phyloP scores from a whole-genome alignment of 2,113 vertebrate genomes.

The Crotalus helleri region DNA sequence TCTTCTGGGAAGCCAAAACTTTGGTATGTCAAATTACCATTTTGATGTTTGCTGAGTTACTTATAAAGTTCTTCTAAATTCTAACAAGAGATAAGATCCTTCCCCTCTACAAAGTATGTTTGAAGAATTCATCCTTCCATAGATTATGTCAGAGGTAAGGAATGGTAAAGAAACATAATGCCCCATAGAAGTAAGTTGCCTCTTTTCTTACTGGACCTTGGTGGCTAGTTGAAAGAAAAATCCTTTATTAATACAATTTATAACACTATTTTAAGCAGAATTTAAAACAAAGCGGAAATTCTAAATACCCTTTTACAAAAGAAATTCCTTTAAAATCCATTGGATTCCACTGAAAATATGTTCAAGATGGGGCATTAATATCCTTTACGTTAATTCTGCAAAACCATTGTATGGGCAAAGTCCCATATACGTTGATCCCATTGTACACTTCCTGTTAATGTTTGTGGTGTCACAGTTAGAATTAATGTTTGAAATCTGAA shows the following conservation, averaged over 20 bases:
- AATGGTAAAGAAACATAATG: neutral
- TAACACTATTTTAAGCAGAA: neutral
- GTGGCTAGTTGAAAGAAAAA: neutral
- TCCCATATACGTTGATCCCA: neutral
- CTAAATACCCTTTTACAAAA: neutral
- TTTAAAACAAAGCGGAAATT: neutral
- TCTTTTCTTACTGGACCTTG: neutral
- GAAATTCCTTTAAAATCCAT: neutral
- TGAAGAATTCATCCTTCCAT: neutral
- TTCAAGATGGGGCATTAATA: neutral
- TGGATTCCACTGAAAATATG: neutral
- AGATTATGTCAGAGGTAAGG: neutral
- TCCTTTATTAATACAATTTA: neutral
- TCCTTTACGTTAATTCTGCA: neutral
- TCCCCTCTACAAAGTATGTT: neutral
- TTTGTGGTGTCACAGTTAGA: neutral
- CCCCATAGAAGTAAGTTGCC: neutral
- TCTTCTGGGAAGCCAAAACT: conserved; percentile 45
- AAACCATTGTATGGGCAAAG: neutral
- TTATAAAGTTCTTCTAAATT: neutral
- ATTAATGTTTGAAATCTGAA: neutral
- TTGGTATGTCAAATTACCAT: neutral
- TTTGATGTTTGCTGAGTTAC: neutral
- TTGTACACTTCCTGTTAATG: neutral
- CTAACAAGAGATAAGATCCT: neutral